These are phyloP conservation scores for Acrobasis consociella DNA, from an alignment of 2,888 invertebrate genomes.

Conservation along the genomic window DNA sequence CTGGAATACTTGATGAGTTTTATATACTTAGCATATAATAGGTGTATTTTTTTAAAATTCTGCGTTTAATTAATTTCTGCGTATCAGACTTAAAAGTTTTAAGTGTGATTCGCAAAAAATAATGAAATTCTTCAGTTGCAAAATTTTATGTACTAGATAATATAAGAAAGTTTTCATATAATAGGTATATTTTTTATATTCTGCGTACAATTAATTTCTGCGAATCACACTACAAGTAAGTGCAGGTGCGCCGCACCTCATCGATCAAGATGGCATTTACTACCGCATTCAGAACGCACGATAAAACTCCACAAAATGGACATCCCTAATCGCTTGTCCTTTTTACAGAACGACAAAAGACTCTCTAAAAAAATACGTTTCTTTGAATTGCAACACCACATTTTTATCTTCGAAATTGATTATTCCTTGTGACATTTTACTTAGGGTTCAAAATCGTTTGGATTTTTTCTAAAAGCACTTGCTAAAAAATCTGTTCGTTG, in stretches of 20 bases:
- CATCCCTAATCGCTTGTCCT: conserved; percentile 76
- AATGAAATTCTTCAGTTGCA: too few relatives aligned
- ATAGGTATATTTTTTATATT: too few relatives aligned
- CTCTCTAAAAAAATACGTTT: conserved; percentile 52
- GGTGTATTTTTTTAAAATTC: too few relatives aligned
- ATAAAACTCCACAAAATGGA: conserved; percentile 72
- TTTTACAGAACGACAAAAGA: conserved; percentile 69
- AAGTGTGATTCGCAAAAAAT: too few relatives aligned
- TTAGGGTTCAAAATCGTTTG: conserved; percentile 30
- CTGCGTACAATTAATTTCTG: conserved; percentile 1
- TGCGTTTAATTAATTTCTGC: too few relatives aligned
- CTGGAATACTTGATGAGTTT: too few relatives aligned
- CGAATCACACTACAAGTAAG: conserved; percentile 35
- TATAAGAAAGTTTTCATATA: too few relatives aligned
- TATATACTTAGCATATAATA: too few relatives aligned
- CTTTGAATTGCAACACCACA: conserved; percentile 36
- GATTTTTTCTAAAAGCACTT: conserved; percentile 3
- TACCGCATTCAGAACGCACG: conserved; percentile 49
- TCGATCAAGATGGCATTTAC: conserved; percentile 77
- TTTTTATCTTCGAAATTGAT: conserved; percentile 6
- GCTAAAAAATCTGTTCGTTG: conserved; percentile 43
- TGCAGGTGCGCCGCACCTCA: conserved; percentile 65
- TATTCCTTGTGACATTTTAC: neutral
- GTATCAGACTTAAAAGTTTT: too few relatives aligned
- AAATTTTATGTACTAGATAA: too few relatives aligned